Conservation (phyloP, 2,888 invertebrate genomes). For the Ichneumon xanthorius region DNA sequence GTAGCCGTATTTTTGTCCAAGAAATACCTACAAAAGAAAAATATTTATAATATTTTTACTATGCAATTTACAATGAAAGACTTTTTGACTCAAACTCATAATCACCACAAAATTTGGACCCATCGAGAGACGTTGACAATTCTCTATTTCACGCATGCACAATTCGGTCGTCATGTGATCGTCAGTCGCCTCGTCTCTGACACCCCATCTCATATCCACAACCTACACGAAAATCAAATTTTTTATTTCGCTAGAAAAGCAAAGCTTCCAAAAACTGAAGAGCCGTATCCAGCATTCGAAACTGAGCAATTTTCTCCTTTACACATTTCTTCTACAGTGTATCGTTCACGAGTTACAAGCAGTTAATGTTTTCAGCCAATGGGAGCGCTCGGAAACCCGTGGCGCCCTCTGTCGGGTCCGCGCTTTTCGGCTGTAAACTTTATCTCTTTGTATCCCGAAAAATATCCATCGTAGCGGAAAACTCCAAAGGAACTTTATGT, state of each 20-base stretch:
- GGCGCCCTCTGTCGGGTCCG: conserved; percentile 16
- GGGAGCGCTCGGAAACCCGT: not conserved
- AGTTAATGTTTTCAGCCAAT: not conserved
- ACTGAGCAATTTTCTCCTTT: not conserved
- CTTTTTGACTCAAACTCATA: not conserved
- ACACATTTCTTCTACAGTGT: not conserved
- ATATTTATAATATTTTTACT: conserved; percentile 4
- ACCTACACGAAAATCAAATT: conserved; percentile 87
- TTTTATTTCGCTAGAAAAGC: conserved; percentile 2
- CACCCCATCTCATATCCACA: conserved; percentile 99
- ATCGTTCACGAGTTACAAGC: not conserved
- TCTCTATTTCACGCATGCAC: conserved; percentile 99
- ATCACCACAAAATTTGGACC: conserved; percentile 98
- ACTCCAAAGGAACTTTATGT: not conserved
- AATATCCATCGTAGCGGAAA: conserved; percentile 2
- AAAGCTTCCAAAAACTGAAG: not conserved
- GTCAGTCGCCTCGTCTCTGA: conserved; percentile 98
- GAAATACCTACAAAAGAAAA: conserved; percentile 89
- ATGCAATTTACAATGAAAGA: not conserved
- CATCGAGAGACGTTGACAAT: conserved; percentile 98
- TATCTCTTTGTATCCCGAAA: conserved; percentile 12
- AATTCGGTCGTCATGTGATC: conserved; percentile 99
- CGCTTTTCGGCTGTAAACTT: not conserved
- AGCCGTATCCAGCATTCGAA: not conserved
- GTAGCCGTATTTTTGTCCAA: conserved; percentile 99